A percentile compares a stretch with the other conserved stretches of the same genome.
These are phyloP conservation scores for Trogon surrucura DNA, from an alignment of 2,113 vertebrate species.

Conservation along the genomic window DNA sequence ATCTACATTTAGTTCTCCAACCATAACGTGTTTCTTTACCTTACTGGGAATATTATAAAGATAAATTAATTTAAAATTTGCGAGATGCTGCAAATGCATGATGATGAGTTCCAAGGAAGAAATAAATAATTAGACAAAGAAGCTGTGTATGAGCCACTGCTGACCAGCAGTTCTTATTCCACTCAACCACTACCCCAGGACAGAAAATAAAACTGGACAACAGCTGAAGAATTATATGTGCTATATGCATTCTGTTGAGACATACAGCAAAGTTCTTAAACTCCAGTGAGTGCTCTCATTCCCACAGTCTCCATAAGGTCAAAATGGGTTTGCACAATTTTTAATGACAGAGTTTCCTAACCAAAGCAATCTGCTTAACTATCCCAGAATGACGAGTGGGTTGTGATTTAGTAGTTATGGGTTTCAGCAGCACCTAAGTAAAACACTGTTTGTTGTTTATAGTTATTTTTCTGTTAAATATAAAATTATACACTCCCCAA, in stretches of 20 bases:
- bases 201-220: background rate
- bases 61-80: background rate
- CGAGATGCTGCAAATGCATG: background rate
- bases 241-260: background rate
- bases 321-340: background rate
- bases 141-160: background rate
- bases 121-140: background rate
- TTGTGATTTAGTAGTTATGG: conserved; percentile 61
- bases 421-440: conserved; percentile 56
- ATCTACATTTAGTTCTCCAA: background rate
- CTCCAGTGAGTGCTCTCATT: background rate
- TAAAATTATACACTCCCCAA: conserved; percentile 45
- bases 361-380: background rate
- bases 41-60: background rate
- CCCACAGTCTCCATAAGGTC: background rate
- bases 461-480: conserved; percentile 34
- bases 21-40: background rate
- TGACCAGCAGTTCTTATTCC: background rate
- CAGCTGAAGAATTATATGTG: background rate
- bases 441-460: conserved; percentile 63
- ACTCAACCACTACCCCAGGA: background rate
- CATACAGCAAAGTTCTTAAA: background rate
- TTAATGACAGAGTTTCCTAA: background rate
- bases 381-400: background rate
- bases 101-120: background rate